Percentiles rank a stretch among this genome's conserved stretches.
These are phyloP conservation scores for Hoplodrina ambigua DNA, from an alignment of 2,888 invertebrate genomes.

Conservation along the genomic window DNA sequence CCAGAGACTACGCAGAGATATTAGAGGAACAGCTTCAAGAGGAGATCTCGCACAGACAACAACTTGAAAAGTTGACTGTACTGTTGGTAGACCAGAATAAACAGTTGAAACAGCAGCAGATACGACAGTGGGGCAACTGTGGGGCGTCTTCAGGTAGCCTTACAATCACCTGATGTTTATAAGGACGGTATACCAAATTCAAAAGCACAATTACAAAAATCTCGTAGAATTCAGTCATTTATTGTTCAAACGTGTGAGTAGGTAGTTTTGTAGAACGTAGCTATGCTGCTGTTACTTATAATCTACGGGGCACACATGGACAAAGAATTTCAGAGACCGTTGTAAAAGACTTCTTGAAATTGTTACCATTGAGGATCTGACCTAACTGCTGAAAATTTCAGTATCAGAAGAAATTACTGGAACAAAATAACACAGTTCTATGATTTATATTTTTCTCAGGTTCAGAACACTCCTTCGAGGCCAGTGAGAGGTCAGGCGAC, in stretches of 20 bases:
- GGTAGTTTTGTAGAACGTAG: too few species aligned
- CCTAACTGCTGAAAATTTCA: too few species aligned
- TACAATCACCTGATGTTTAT: background rate
- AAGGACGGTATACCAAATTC: too few species aligned
- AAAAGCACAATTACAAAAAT: too few species aligned
- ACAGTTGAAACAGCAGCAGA: conserved; percentile 86
- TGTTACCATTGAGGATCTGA: too few species aligned
- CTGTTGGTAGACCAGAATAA: conserved; percentile 91
- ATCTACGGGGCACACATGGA: too few species aligned
- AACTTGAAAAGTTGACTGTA: conserved; percentile 91
- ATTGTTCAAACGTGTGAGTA: too few species aligned
- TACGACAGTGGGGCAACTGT: conserved; percentile 81
- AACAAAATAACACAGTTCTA: background rate
- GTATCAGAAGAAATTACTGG: too few species aligned
- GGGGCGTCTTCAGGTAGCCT: conserved; percentile 79
- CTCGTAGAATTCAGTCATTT: too few species aligned
- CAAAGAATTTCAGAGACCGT: too few species aligned
- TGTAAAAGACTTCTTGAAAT: too few species aligned
- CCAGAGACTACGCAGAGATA: conserved; percentile 82
- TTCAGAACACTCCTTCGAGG: conserved; percentile 84
- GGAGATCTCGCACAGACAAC: conserved; percentile 91
- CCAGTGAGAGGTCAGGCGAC: conserved; percentile 80
- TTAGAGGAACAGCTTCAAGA: conserved; percentile 91
- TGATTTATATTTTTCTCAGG: conserved; percentile 65
- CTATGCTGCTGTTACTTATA: too few species aligned